phyloP scores from a whole-genome alignment of 2,113 vertebrate species.

The human (Homo sapiens) region GRCh38 chr5:86780501-86781000 shows the following conservation, averaged over 20 bases:
- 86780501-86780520: too few species aligned
- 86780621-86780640: background rate
- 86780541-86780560: too few species aligned
- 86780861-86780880: background rate
- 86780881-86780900: background rate
- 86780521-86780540: too few species aligned
- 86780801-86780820: background rate
- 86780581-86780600: too few species aligned
- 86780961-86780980: background rate
- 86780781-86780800: background rate
- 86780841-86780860: background rate
- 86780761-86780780: background rate
- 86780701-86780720: background rate
- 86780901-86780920: background rate
- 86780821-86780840: background rate
- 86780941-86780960: background rate
- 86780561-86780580: too few species aligned
- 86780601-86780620: background rate
- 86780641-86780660: background rate
- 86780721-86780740: background rate
- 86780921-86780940: background rate
- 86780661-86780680: background rate
- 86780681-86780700: background rate
- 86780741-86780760: background rate
- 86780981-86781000: background rate